phyloP scores from a whole-genome alignment of 2,888 invertebrate genomes.

The Ptychoptera contaminata region DNA sequence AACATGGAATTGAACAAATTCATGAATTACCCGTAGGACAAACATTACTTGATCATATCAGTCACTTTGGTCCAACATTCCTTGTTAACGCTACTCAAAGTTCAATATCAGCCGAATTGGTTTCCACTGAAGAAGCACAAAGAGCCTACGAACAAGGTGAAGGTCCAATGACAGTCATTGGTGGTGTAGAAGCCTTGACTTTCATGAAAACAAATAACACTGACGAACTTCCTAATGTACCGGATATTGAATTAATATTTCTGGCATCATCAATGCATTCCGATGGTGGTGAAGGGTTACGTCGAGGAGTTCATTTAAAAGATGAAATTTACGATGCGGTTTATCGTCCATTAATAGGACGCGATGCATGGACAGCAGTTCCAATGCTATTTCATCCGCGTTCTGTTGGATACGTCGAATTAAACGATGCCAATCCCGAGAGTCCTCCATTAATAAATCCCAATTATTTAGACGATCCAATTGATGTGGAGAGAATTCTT shows the following conservation, averaged over 20 bases:
- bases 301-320: constrained; percentile 40
- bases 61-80: constrained; percentile 28
- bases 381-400: constrained; percentile 57
- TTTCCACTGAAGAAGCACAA: background rate
- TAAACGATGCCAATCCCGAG: constrained; percentile 46
- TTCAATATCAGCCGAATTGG: constrained; percentile 11
- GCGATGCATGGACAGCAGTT: constrained; percentile 38
- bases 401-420: constrained; percentile 49
- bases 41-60: constrained; percentile 39
- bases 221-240: constrained; percentile 39
- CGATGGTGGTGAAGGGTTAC: constrained; percentile 38
- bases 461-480: constrained; percentile 36
- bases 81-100: constrained; percentile 23
- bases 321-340: constrained; percentile 36
- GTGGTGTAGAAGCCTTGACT: constrained; percentile 49
- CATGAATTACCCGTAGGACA: constrained; percentile 51
- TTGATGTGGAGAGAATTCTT: constrained; percentile 36
- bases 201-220: constrained; percentile 43
- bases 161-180: constrained; percentile 31
- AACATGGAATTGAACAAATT: constrained; percentile 40
- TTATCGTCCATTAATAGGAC: constrained; percentile 36
- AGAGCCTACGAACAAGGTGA: constrained; percentile 2
- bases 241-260: constrained; percentile 49
- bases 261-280: constrained; percentile 45
- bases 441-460: constrained; percentile 43